A percentile compares a stretch with the other conserved stretches of the same genome.
phyloP scores from a whole-genome alignment of 1,140 invertebrate species.

The Drosophila serrata region DNA sequence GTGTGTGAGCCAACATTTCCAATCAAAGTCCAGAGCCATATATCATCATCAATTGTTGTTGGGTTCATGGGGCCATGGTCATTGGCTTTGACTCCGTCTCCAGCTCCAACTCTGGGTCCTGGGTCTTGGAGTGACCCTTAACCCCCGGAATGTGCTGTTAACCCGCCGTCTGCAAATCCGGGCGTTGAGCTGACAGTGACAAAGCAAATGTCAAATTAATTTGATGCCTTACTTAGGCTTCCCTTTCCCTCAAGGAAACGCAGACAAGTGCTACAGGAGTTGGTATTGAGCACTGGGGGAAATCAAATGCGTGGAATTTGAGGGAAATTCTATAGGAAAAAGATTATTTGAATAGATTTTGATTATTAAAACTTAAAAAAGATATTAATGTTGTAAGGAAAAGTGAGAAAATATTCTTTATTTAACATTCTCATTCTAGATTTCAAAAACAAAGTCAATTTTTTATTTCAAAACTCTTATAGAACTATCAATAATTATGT shows the following conservation, averaged over 20 bases:
- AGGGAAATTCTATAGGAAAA: not conserved
- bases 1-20: constrained; percentile 31
- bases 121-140: constrained; percentile 7
- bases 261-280: constrained; percentile 5
- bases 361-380: not conserved
- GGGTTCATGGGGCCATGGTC: constrained; percentile 42
- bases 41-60: constrained; percentile 69
- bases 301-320: not conserved
- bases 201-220: constrained; percentile 82
- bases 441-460: fast-evolving
- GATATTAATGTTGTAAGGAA: not conserved
- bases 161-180: constrained; percentile 46
- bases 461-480: no score
- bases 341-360: not conserved
- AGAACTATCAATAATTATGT: not conserved
- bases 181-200: constrained; percentile 66
- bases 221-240: constrained; percentile 66
- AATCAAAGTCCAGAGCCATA: constrained; percentile 50
- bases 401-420: not conserved
- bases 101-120: no score
- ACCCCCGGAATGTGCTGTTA: constrained; percentile 23
- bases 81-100: constrained; percentile 24
- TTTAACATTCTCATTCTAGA: not conserved
- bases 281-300: not conserved
- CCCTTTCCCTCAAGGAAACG: constrained; percentile 19